These are phyloP conservation scores for Lates japonicus DNA, from an alignment of 2,797 vertebrate species.

Conservation along the genomic window DNA sequence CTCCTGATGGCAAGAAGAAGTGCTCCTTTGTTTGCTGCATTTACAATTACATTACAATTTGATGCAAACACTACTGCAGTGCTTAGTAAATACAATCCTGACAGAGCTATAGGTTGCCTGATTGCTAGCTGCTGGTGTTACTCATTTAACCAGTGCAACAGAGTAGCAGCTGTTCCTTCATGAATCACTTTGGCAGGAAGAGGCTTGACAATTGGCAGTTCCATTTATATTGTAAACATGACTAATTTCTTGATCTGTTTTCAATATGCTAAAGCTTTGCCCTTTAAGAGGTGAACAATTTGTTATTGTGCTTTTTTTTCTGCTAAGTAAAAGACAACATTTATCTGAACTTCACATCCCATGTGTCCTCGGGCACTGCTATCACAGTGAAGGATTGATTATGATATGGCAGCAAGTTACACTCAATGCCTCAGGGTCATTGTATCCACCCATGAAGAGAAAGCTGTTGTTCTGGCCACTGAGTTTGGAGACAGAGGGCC, in stretches of 20 bases:
- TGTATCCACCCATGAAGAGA: conserved; percentile 57
- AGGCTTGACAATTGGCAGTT: conserved; percentile 58
- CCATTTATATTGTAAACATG: conserved; percentile 68
- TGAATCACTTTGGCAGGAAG: conserved; percentile 64
- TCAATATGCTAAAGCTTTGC: conserved; percentile 65
- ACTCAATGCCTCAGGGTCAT: conserved; percentile 58
- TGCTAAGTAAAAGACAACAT: conserved; percentile 52
- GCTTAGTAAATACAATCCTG: neutral
- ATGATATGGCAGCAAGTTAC: conserved; percentile 47
- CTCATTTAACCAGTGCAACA: conserved; percentile 43
- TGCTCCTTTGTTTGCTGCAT: too few relatives aligned
- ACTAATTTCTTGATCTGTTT: conserved; percentile 71
- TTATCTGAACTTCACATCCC: conserved; percentile 66
- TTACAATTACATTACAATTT: neutral
- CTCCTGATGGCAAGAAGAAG: too few relatives aligned
- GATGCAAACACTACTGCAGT: neutral
- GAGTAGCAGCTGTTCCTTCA: conserved; percentile 46
- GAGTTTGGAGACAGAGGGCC: conserved; percentile 46
- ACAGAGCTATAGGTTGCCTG: conserved; percentile 5
- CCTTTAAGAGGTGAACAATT: conserved; percentile 61
- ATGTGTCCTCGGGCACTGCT: conserved; percentile 46
- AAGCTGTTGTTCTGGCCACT: conserved; percentile 56
- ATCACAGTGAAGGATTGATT: conserved; percentile 71
- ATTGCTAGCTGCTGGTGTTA: conserved; percentile 36
- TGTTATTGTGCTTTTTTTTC: conserved; percentile 21